Evolutionary conservation across 2,797 vertebrate species (phyloP), one percentile per base, ranked within the genome.

Genomic region (Pseudotriccus pelzelni): DNA sequence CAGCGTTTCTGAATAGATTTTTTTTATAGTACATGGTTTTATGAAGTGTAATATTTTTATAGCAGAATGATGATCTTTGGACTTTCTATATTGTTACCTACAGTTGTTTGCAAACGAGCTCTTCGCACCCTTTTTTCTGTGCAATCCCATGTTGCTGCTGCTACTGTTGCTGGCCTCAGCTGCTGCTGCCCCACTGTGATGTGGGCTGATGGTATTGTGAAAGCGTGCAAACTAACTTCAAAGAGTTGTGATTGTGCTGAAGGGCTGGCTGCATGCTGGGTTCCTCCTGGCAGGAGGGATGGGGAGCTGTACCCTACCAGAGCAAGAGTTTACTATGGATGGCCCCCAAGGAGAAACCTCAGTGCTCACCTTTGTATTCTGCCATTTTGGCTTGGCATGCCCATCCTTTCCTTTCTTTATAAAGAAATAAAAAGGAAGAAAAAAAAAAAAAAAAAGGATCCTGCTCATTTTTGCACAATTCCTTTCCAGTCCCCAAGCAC

Each of bases 21-120:
- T 97, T 98, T 98, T 97, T 44, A 91, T 94, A 97, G 97, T 96
- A 98, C 78, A 89, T 96, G 97, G 94, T 97, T 98, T 98, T 98
- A 97, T 96, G 97, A 98, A 97, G 96, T 96, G 96, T 95, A 93
- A 94, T 97, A 70, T 97, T 97, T 98, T 98, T 95, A 97, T 96
- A 95, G 94, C 80, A 90, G 94, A 94, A 91, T 70, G 66, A 97
- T 59, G 52, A 93, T 80, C 84, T 96, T 92, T 89, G 95, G 93
- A 93, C 93, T 97, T 96, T 95, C 94, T 97, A 78, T 81, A 75
- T 82, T 75, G 94, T 95, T 89, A 60, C 72, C 47, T 52, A 32
- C 47, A 46, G 68, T 37, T 27, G 84, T 87, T 84, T 86, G 83
- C 78, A 78, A 89, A 49, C 14, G 76, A 82, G 80, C 46, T 84